These are phyloP conservation scores for Nephrotoma appendiculata DNA, from an alignment of 2,888 invertebrate genomes.

Conservation along the genomic window DNA sequence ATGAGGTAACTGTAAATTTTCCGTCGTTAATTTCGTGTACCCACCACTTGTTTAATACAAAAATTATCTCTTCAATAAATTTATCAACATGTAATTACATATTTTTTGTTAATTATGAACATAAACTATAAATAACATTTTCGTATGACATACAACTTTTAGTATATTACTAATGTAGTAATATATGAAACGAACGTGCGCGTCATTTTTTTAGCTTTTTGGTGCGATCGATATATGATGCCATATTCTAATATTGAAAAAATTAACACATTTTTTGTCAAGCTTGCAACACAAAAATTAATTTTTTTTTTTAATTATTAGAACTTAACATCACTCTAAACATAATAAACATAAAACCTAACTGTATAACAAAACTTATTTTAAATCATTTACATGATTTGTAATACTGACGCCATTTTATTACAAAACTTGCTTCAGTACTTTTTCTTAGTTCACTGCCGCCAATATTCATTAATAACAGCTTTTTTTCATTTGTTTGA, in stretches of 20 bases:
- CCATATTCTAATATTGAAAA: not conserved
- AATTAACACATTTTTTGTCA: not conserved
- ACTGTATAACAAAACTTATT: not conserved
- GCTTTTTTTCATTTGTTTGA: not conserved
- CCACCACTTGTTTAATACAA: not conserved
- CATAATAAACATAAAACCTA: not conserved
- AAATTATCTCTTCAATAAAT: not conserved
- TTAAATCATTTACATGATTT: not conserved
- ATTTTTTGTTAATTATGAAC: not conserved
- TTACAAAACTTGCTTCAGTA: not conserved
- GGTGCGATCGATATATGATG: slow-evolving; percentile 1
- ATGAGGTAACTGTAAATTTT: not conserved
- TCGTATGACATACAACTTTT: not conserved
- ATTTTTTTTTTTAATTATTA: not conserved
- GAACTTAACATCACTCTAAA: not conserved
- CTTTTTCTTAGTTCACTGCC: slow-evolving; percentile 1
- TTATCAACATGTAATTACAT: not conserved
- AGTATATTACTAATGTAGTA: not conserved
- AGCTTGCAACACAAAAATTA: not conserved
- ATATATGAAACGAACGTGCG: not conserved
- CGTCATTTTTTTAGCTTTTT: not conserved
- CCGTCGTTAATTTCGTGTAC: not conserved
- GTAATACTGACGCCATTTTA: not conserved
- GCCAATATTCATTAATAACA: not conserved
- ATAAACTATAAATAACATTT: not conserved